These are phyloP conservation scores for Gymnocheta viridis DNA, from an alignment of 2,888 invertebrate species.

Conservation along the genomic window DNA sequence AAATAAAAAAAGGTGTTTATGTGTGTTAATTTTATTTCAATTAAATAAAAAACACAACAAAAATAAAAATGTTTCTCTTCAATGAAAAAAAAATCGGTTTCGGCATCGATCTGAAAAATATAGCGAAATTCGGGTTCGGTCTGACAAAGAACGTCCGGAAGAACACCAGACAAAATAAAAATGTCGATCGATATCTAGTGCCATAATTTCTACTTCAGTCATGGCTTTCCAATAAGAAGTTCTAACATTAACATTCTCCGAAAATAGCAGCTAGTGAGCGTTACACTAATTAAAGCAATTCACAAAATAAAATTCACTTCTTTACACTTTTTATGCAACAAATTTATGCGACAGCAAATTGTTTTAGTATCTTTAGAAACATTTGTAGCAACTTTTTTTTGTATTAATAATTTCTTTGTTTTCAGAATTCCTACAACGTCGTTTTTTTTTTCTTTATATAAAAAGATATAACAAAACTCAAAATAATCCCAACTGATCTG, in stretches of 20 bases:
- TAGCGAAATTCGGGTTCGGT: no score
- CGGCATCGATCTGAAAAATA: no score
- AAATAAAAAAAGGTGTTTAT: no score
- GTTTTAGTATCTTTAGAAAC: conserved; percentile 15
- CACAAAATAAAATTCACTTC: background rate
- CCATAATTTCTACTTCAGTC: no score
- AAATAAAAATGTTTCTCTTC: no score
- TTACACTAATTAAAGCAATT: conserved; percentile 4
- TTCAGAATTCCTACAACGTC: conserved; percentile 5
- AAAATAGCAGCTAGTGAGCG: background rate
- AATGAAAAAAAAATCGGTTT: no score
- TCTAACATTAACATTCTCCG: background rate
- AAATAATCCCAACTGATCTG: conserved; percentile 23
- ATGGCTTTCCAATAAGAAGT: background rate
- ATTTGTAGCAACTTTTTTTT: background rate
- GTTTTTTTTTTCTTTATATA: background rate
- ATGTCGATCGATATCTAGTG: no score
- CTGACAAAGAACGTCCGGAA: no score
- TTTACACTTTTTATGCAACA: background rate
- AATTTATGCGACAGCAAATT: background rate
- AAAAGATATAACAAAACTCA: background rate
- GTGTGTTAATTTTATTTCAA: no score
- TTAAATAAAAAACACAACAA: no score
- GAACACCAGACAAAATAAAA: no score
- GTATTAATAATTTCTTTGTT: background rate